Base-by-base conservation (phyloP, 2,113 vertebrate genomes). In the Neomonachus schauinslandi region DNA sequence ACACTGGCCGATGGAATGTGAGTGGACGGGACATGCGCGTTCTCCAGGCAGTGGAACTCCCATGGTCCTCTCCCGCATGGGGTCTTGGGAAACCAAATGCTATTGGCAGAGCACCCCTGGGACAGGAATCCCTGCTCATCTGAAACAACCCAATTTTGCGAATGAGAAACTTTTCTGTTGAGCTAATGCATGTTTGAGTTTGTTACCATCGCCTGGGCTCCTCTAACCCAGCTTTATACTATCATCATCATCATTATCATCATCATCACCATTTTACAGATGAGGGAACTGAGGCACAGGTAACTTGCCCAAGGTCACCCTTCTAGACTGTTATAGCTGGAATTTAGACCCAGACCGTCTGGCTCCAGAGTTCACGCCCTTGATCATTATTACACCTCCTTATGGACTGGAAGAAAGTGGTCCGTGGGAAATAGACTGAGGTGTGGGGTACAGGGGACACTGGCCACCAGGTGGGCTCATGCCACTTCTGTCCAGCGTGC, bases 31-130 rank as follows among this genome's bases (percentile, higher is more conserved):
- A n/a, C 51, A 7, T 0, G 7, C 0, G n/a, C 11, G 19, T 77
- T 53, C 85, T 94, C 86, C 19, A 18, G n/a, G 31, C 53, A 46
- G 11, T 1, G 36, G 8, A 16, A 3, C 13, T 33, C 46, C 55
- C 1, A 0, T 1, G 3, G 15, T 14, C 16, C 10, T 49, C 69
- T 55, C 0, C 16, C 24, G 49, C 28, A 2, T 0, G 0, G 1
- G 1, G 2, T 61, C 61, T 86, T 74, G 26, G 39, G 65, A 71
- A 90, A 91, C 42, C 79, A 67, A 19, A 42, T 22, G 11, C 69
- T 33, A 21, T 11, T n/a, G 16, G 18, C 22, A 21, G 77, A 63
- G 53, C 1, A 9, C 11, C 63, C 8, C 14, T 2, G 13, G 49
- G 2, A 13, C n/a, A 63, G n/a, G 81, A 53, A 51, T 1, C 10